Conservation (phyloP, 2,888 invertebrate species). For the Herminia tarsipennalis region DNA sequence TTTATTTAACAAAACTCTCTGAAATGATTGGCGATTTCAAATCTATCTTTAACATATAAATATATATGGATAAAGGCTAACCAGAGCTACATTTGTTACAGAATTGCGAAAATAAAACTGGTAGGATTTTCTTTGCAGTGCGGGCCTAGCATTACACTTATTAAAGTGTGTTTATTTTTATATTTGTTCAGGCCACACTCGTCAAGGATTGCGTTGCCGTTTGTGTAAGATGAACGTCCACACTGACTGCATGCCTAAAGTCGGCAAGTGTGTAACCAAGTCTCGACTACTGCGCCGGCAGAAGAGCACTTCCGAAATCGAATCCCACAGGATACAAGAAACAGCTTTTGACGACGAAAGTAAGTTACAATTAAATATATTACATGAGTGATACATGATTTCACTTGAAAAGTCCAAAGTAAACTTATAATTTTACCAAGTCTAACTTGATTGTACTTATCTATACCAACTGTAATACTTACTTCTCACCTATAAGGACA, state of each 20-base stretch:
- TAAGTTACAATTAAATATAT: constrained; percentile 81
- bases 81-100: too few species aligned
- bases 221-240: constrained; percentile 97
- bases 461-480: constrained; percentile 13
- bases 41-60: too few species aligned
- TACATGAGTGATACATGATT: neutral
- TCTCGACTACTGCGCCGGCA: constrained; percentile 93
- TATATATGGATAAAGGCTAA: too few species aligned
- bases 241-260: constrained; percentile 94
- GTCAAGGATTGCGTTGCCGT: constrained; percentile 95
- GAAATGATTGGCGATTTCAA: too few species aligned
- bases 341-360: constrained; percentile 91
- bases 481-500: constrained; percentile 23
- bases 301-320: constrained; percentile 94
- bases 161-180: too few species aligned
- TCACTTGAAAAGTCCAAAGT: neutral
- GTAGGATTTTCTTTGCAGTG: too few species aligned
- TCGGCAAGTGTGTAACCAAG: constrained; percentile 94
- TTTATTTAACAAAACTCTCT: too few species aligned
- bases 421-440: too few species aligned
- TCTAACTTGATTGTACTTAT: too few species aligned
- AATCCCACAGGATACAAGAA: constrained; percentile 88
- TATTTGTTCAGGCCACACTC: constrained; percentile 90
- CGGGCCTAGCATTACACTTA: neutral
- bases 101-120: too few species aligned